Percentiles rank a stretch among this genome's conserved stretches.
These are phyloP conservation scores for Avahi laniger DNA, from an alignment of 2,797 vertebrate genomes.

Conservation along the genomic window DNA sequence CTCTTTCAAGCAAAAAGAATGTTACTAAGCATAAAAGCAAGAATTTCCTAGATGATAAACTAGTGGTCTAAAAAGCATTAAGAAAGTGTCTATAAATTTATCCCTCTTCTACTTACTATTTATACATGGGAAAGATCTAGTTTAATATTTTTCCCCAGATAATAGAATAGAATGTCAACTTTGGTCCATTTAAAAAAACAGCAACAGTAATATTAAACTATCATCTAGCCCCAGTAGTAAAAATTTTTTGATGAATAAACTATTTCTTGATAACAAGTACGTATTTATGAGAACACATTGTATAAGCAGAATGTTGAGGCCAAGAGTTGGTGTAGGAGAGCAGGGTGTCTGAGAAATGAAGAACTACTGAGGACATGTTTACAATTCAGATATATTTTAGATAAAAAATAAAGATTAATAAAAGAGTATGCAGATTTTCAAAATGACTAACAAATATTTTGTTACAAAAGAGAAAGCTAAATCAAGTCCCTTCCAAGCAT, in stretches of 20 bases:
- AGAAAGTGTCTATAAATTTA: neutral
- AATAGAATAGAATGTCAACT: neutral
- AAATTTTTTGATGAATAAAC: conserved; percentile 29
- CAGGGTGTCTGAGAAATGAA: neutral
- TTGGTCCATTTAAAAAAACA: neutral
- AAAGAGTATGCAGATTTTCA: conserved; percentile 1
- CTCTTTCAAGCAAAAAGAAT: neutral
- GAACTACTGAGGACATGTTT: neutral
- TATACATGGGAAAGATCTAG: neutral
- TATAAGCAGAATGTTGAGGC: neutral
- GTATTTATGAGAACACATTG: neutral
- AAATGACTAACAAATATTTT: neutral
- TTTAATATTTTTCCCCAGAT: neutral
- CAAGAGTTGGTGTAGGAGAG: neutral
- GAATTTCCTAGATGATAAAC: conserved; percentile 8
- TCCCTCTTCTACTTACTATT: neutral
- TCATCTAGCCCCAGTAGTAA: neutral
- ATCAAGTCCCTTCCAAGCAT: neutral
- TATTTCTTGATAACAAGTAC: neutral
- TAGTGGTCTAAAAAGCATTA: neutral
- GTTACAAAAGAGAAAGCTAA: neutral
- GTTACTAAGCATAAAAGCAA: neutral
- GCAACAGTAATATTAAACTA: neutral
- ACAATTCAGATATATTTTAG: conserved; percentile 3
- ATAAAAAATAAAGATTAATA: neutral